Percentiles rank a stretch among this genome's conserved stretches.
Evolutionary conservation across 2,888 invertebrate genomes (phyloP).

Genomic region (Drosophila kambysellisi): DNA sequence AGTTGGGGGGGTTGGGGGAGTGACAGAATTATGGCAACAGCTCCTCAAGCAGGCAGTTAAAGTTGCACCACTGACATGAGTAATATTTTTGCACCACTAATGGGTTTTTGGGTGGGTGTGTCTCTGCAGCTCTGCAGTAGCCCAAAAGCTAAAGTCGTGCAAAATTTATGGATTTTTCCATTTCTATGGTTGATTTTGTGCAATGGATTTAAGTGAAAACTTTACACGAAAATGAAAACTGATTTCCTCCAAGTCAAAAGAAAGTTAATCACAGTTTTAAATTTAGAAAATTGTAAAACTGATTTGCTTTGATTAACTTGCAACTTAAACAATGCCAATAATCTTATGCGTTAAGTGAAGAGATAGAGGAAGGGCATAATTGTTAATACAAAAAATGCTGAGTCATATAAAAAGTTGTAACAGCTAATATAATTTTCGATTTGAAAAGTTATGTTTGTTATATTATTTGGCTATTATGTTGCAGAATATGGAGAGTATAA

Average conservation of each 20-base stretch:
- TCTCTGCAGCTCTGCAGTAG: neutral
- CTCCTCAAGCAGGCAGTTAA: constrained; percentile 3
- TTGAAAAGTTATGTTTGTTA: neutral
- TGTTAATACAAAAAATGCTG: neutral
- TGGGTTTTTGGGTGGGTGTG: neutral
- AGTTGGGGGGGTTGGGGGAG: neutral
- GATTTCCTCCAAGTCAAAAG: neutral
- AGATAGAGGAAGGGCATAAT: neutral
- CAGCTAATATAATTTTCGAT: neutral
- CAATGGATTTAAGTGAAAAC: neutral
- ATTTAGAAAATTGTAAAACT: neutral
- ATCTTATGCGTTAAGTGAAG: neutral
- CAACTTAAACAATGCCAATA: neutral
- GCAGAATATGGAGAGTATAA: neutral
- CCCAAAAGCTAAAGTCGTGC: neutral
- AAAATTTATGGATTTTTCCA: neutral
- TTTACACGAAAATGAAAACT: neutral
- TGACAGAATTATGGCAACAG: neutral
- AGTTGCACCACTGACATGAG: constrained; percentile 17
- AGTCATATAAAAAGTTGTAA: neutral
- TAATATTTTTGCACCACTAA: constrained; percentile 22
- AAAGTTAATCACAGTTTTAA: neutral
- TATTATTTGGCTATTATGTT: neutral
- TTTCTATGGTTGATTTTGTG: neutral
- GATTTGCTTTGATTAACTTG: neutral